Evolutionary conservation across 2,888 invertebrate genomes (phyloP).

Genomic region (Colletes collaris): DNA sequence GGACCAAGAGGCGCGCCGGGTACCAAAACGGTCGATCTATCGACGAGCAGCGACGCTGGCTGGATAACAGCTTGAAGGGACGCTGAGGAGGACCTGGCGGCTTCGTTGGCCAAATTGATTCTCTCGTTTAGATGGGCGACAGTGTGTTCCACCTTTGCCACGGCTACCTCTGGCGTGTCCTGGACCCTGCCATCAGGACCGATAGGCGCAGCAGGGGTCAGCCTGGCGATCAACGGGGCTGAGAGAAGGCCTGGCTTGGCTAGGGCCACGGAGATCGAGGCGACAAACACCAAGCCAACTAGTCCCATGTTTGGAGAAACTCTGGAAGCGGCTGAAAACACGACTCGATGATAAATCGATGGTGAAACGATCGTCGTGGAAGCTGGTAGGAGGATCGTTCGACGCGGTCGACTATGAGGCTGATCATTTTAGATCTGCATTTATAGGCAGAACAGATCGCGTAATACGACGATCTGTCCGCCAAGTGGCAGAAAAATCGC

Average conservation of each 20-base stretch:
- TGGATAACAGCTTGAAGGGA: constrained; percentile 3
- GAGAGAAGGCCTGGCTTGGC: constrained; percentile 65
- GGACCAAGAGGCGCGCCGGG: constrained; percentile 68
- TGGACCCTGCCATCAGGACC: constrained; percentile 71
- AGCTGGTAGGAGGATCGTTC: constrained; percentile 14
- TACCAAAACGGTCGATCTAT: constrained; percentile 9
- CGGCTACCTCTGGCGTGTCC: constrained; percentile 72
- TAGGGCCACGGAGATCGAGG: constrained; percentile 65
- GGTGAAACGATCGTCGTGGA: constrained; percentile 1
- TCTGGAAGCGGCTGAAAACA: not conserved
- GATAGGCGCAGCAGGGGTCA: constrained; percentile 66
- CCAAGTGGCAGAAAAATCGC: constrained; percentile 2
- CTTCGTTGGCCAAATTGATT: constrained; percentile 57
- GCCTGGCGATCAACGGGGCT: constrained; percentile 59
- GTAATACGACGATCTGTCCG: constrained; percentile 39
- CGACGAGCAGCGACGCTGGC: constrained; percentile 7
- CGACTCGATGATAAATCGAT: constrained; percentile 5
- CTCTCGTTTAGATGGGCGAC: constrained; percentile 69
- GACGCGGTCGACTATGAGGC: constrained; percentile 27
- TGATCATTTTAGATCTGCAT: constrained; percentile 29
- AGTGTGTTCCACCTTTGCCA: constrained; percentile 72
- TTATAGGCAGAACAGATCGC: constrained; percentile 58
- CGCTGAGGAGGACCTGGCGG: constrained; percentile 21
- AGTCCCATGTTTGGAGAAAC: constrained; percentile 53
- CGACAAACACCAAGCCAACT: constrained; percentile 58